Evolutionary conservation across 1,140 invertebrate species (phyloP), one percentile per base, ranked within the genome.

Genomic region (Drosophila sturtevanti): DNA sequence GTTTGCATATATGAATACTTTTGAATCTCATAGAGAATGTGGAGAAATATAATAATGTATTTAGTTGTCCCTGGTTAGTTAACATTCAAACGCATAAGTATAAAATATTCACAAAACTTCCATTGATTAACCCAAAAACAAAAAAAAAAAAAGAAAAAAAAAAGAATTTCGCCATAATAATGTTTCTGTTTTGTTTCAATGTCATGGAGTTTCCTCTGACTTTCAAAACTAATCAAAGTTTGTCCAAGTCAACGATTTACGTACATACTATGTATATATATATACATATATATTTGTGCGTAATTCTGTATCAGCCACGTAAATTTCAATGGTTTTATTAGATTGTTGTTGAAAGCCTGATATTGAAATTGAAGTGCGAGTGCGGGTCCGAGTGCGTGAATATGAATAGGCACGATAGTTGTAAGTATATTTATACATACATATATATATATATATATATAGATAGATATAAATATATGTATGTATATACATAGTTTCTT

Each of bases 401-500:
- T 18, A 21, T 31, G 27, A 31, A 31, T 31, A 31, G 44, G 44
- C 27, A 31, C 27, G 27, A 31, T 31, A 31, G 27, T 31, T 31
- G 27, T 31, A 6, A 1, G 27, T 31, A 31, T 31, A 6, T 31
- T 6, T 31, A 31, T 31, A 24, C 4, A 24, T 24, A 24, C 4
- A 24, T 24, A 24, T 24, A 24, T 24, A 24, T n/a, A n/a, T n/a
- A n/a, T n/a, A n/a, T n/a, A n/a, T n/a, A n/a, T n/a, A n/a, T n/a
- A n/a, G n/a, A n/a, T n/a, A n/a, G n/a, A n/a, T n/a, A n/a, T n/a
- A n/a, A n/a, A n/a, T n/a, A n/a, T n/a, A n/a, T n/a, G n/a, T n/a
- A n/a, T n/a, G n/a, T n/a, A n/a, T n/a, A 18, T 24, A 55, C 24
- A 56, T 59, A 72, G 75, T 75, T 75, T 75, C 51, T 75, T 18